These are phyloP conservation scores for Corythaixoides concolor DNA, from an alignment of 2,113 vertebrate genomes.

Conservation along the genomic window DNA sequence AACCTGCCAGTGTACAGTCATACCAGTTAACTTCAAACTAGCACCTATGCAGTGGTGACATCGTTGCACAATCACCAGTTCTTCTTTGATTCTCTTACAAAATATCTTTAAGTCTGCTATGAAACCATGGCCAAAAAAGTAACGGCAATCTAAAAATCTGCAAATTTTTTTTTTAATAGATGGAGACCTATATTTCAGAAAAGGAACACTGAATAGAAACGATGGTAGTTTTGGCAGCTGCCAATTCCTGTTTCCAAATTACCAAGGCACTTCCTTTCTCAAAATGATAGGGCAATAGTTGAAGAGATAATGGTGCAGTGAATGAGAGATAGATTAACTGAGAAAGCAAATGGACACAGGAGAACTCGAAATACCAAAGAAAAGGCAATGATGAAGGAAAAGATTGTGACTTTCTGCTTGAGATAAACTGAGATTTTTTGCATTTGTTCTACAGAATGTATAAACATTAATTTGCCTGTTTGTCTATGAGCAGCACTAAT, in stretches of 20 bases:
- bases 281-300: rapidly evolving
- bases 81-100: not conserved
- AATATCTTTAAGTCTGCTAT: not conserved
- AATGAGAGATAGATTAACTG: not conserved
- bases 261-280: not conserved
- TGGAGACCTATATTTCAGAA: not conserved
- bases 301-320: not conserved
- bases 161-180: not conserved
- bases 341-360: not conserved
- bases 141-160: not conserved
- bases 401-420: not conserved
- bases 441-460: not conserved
- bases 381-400: not conserved
- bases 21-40: not conserved
- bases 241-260: not conserved
- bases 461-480: not conserved
- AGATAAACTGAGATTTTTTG: not conserved
- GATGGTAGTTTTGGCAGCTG: not conserved
- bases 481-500: not conserved
- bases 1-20: not conserved
- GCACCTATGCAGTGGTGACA: not conserved
- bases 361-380: not conserved
- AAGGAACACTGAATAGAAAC: not conserved
- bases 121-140: not conserved
- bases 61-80: not conserved